Percentiles rank a stretch among this genome's conserved stretches.
Conservation (phyloP, 2,888 invertebrate genomes). For the Lasioglossum morio region DNA sequence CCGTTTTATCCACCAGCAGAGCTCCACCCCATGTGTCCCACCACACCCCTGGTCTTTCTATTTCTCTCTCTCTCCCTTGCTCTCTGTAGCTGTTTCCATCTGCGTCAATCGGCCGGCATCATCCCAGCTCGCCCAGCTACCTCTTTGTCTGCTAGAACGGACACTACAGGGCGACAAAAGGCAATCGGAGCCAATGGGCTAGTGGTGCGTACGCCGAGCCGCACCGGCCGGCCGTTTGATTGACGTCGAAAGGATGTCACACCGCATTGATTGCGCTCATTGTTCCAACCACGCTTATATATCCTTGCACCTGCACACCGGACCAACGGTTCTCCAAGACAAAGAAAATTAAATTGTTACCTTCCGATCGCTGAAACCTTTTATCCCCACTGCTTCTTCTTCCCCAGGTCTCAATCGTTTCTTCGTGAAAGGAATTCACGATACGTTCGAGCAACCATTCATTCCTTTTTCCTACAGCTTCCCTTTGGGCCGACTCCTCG, state of each 20-base stretch:
- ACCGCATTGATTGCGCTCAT: conserved; percentile 83
- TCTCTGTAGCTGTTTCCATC: conserved; percentile 34
- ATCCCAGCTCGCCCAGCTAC: conserved; percentile 21
- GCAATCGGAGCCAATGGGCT: conserved; percentile 82
- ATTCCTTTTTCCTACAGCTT: background rate
- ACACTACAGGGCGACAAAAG: conserved; percentile 78
- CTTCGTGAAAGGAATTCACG: conserved; percentile 38
- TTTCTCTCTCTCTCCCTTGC: background rate
- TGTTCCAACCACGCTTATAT: conserved; percentile 76
- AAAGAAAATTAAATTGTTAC: conserved; percentile 53
- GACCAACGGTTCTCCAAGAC: conserved; percentile 16
- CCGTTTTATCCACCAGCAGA: conserved; percentile 28
- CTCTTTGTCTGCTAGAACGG: conserved; percentile 52
- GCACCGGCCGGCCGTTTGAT: conserved; percentile 75
- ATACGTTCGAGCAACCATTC: conserved; percentile 17
- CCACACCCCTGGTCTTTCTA: conserved; percentile 5
- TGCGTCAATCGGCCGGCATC: conserved; percentile 42
- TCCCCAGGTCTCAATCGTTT: background rate
- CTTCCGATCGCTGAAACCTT: conserved; percentile 34
- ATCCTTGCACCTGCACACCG: conserved; percentile 69
- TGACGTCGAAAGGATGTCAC: conserved; percentile 79
- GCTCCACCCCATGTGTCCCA: background rate
- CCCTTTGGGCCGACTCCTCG: background rate
- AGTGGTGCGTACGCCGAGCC: conserved; percentile 75
- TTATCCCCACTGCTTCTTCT: background rate